A percentile compares a stretch with the other conserved stretches of the same genome.
Evolutionary conservation across 2,797 vertebrate genomes (phyloP).

Genomic region (Pipistrellus pipistrellus): DNA sequence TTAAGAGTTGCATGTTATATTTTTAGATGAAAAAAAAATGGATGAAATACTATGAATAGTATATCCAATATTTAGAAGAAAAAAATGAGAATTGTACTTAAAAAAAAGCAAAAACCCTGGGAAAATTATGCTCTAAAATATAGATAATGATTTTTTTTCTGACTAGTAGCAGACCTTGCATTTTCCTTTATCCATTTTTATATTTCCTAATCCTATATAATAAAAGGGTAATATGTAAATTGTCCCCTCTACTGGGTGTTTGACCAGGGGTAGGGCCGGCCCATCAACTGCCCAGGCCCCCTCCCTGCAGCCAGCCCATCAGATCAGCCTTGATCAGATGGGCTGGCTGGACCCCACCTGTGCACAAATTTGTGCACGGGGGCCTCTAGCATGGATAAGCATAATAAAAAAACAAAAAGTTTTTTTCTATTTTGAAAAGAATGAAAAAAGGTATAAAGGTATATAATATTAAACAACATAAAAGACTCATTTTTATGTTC

Average conservation of each 20-base stretch:
- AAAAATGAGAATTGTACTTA: neutral
- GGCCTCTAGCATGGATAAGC: neutral
- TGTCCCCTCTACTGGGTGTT: no score
- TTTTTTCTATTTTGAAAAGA: neutral
- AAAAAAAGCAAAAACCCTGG: neutral
- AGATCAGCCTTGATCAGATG: no score
- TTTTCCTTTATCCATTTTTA: constrained; percentile 10
- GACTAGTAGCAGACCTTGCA: neutral
- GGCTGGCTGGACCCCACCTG: no score
- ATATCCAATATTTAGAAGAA: neutral
- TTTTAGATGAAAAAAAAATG: constrained; percentile 47
- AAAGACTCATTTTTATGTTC: neutral
- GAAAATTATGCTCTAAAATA: neutral
- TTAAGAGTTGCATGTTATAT: neutral
- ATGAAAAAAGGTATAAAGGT: neutral
- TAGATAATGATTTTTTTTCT: constrained; percentile 10
- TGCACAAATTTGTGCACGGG: no score
- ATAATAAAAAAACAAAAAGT: neutral
- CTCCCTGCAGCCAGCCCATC: no score
- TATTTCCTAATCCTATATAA: neutral
- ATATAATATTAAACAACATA: neutral
- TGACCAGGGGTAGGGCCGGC: rapidly evolving
- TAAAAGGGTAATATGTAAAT: no score
- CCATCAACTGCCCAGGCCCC: rapidly evolving
- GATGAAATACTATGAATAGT: neutral